Conservation (phyloP, 2,113 vertebrate species). For the Chaetura pelagica region DNA sequence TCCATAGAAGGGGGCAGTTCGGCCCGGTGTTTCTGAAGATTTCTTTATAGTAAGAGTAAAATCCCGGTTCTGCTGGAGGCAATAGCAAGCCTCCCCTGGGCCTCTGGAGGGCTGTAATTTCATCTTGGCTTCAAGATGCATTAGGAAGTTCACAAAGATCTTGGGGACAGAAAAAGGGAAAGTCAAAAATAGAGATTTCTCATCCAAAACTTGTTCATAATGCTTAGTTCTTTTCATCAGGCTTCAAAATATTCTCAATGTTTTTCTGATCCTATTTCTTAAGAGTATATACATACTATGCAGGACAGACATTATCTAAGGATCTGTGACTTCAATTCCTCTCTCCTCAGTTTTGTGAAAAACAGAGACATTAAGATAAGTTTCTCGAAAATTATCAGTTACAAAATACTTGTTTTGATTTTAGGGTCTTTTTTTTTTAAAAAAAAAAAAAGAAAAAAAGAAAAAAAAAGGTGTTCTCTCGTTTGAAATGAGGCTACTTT, state of each 20-base stretch:
- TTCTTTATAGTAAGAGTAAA: neutral
- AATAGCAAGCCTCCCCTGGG: neutral
- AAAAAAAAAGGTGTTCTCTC: neutral
- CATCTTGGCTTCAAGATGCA: neutral
- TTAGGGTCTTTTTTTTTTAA: neutral
- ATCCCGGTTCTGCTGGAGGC: neutral
- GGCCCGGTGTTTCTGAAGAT: neutral
- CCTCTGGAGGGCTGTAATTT: conserved; percentile 11
- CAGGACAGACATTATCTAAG: neutral
- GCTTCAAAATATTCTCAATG: neutral
- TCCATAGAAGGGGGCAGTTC: conserved; percentile 17
- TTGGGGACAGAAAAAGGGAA: neutral
- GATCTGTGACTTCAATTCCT: neutral
- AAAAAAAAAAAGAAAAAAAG: neutral
- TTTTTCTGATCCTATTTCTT: conserved; percentile 3
- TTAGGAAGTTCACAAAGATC: neutral
- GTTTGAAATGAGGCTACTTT: neutral
- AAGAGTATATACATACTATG: neutral
- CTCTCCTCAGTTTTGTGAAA: neutral
- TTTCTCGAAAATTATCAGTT: neutral
- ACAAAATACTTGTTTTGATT: neutral
- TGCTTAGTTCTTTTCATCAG: neutral
- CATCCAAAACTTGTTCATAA: neutral
- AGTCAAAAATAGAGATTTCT: neutral
- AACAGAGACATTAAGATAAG: neutral